These are phyloP conservation scores for Leptinotarsa haldemani DNA, from an alignment of 2,888 invertebrate species.

Conservation along the genomic window DNA sequence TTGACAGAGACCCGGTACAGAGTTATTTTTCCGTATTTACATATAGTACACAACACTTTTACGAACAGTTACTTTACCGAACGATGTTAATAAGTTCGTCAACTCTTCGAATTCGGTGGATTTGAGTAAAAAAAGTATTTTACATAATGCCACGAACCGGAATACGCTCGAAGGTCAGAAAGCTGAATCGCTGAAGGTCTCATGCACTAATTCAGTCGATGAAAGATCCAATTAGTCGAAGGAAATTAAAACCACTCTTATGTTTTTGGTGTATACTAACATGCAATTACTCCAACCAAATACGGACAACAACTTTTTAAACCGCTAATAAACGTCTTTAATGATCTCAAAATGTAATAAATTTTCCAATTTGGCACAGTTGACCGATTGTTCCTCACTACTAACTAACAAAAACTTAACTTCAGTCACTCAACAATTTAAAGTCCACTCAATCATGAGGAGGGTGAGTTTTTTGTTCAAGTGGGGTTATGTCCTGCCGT, in stretches of 20 bases:
- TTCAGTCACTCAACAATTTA: conserved; percentile 36
- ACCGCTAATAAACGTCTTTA: conserved; percentile 35
- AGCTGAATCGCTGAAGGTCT: conserved; percentile 42
- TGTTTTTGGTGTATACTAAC: conserved; percentile 38
- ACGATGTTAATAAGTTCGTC: conserved; percentile 1
- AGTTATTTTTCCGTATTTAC: conserved; percentile 53
- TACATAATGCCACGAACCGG: conserved; percentile 47
- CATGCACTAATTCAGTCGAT: conserved; percentile 44
- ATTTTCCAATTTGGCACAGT: conserved; percentile 38
- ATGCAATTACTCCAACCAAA: conserved; percentile 45
- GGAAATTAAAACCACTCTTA: conserved; percentile 45
- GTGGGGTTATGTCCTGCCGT: conserved; percentile 42
- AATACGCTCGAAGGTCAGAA: conserved; percentile 49
- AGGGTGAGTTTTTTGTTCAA: conserved; percentile 30
- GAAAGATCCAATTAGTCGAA: conserved; percentile 47
- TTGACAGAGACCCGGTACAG: conserved; percentile 54
- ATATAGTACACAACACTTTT: conserved; percentile 50
- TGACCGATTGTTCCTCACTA: conserved; percentile 39
- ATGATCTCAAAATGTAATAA: conserved; percentile 40
- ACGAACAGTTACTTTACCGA: conserved; percentile 9
- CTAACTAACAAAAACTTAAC: conserved; percentile 32
- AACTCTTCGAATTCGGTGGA: background rate
- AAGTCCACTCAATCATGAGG: conserved; percentile 24
- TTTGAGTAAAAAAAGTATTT: conserved; percentile 19
- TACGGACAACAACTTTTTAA: conserved; percentile 44